Base-by-base conservation (phyloP, 64 coral and sea anemone genomes). In the Actinia tenebrosa region DNA sequence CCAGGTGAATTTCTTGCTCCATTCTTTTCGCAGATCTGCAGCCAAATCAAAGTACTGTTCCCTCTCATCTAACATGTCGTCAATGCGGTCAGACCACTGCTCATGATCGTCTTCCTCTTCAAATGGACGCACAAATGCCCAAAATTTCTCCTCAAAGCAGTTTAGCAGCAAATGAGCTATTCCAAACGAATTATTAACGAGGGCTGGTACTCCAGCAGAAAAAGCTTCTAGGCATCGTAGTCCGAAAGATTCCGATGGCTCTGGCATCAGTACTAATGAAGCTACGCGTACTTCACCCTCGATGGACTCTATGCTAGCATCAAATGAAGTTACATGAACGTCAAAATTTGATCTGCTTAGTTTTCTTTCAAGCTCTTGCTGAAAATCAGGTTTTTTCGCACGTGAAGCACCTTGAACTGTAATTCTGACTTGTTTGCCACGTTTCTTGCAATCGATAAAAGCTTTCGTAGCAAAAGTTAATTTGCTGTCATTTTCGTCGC, bases 1-100 rank as follows among this genome's bases (percentile, higher is more conserved):
- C 93, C 93, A 94, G 18, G 89, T 80, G 44, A 94, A 94, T 13
- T 15, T 60, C 58, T 72, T 83, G 56, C 6, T 88, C 93, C 93
- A 94, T 55, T 91, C 53, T 3, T 71, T 30, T 52, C 72, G 19
- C 11, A 94, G 71, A 17, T 61, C 56, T 10, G 64, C 64, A 4
- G 93, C 93, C 59, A 86, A 10, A 16, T 56, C 53, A 43, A 91
- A 94, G 53, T 84, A 80, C 10, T 54, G 19, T 13, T 91, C 86
- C 13, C 89, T 88, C 20, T 94, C 89, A 79, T 91, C 68, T 87
- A 91, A 53, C 19, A 91, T 45, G 2, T 19, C 86, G 56, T 91
- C 86, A 23, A 94, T 86, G 4, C 84, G 84, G n/a, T 81, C 86
- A 80, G 86, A 22, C 93, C 89, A 94, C 55, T 10, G 23, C 22